Base-by-base conservation (phyloP, 1,140 invertebrate species). In the Lepidurus arcticus region DNA sequence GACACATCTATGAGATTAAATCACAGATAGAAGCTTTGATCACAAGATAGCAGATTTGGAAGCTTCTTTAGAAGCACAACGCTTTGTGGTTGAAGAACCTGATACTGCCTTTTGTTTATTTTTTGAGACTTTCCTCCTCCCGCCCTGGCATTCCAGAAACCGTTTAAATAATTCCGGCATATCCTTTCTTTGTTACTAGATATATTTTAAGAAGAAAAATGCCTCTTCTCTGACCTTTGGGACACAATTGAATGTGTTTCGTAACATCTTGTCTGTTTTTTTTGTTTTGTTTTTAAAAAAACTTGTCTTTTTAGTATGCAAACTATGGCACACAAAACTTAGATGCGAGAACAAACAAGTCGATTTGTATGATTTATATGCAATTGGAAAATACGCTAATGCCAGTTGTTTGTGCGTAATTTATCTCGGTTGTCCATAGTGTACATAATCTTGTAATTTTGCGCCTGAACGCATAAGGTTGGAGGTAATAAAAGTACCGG, bases 1-100 rank as follows among this genome's bases (percentile, higher is more conserved):
- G 77, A 78, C 53, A n/a, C 53, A 65, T 65, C 53, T 65, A n/a
- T 65, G 53, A 65, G 53, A 65, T 65, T 65, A 65, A 65, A 13
- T 65, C 4, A n/a, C 16, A 65, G 53, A 65, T 34, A n/a, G n/a
- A n/a, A n/a, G n/a, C n/a, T n/a, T n/a, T n/a, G n/a, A n/a, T n/a
- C n/a, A n/a, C n/a, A n/a, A n/a, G n/a, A n/a, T n/a, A n/a, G n/a
- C n/a, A 34, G 34, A 65, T 65, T 65, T n/a, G 13, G 53, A 16
- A 65, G 21, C 53, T 65, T 65, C 21, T 65, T 65, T 65, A 65
- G 53, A 13, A 65, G 21, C 6, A 21, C 16, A 16, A 65, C 21
- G 53, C 7, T n/a, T 65, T 13, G 53, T 13, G 21, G 21, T 11
- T 13, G 13, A 65, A 65, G 53, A 65, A 13, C 53, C 21, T 21